Conservation (phyloP, 2,113 vertebrate species). For the Cyprinodon tularosa region DNA sequence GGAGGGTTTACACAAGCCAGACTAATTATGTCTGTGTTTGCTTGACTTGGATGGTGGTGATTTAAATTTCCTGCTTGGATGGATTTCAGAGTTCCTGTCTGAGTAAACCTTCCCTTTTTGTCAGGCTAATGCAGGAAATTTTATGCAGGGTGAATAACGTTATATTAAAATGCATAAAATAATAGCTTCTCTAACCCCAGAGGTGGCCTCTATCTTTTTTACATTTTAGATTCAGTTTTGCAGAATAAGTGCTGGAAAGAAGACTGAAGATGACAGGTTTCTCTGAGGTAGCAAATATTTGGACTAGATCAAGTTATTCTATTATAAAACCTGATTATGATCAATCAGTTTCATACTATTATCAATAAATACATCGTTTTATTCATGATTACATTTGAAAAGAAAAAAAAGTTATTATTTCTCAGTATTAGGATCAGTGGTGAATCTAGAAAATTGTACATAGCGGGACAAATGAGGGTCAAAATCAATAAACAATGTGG, state of each 20-base stretch:
- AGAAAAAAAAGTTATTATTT: neutral
- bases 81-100: neutral
- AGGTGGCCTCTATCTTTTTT: neutral
- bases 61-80: conserved; percentile 2
- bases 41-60: neutral
- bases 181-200: neutral
- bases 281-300: neutral
- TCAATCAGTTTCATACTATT: neutral
- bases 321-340: neutral
- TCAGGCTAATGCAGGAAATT: neutral
- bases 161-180: neutral
- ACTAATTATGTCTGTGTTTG: conserved; percentile 16
- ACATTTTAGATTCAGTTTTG: neutral
- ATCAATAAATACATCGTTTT: neutral
- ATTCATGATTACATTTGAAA: neutral
- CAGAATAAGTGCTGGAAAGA: neutral
- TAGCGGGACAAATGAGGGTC: too few species aligned
- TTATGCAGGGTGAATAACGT: neutral
- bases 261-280: neutral
- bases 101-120: conserved; percentile 1
- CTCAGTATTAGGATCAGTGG: neutral
- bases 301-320: neutral
- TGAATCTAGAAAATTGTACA: too few species aligned
- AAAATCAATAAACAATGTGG: too few species aligned
- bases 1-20: neutral